A percentile compares a stretch with the other conserved stretches of the same genome.
phyloP scores from a whole-genome alignment of 2,888 invertebrate genomes.

The Clostera curtula region DNA sequence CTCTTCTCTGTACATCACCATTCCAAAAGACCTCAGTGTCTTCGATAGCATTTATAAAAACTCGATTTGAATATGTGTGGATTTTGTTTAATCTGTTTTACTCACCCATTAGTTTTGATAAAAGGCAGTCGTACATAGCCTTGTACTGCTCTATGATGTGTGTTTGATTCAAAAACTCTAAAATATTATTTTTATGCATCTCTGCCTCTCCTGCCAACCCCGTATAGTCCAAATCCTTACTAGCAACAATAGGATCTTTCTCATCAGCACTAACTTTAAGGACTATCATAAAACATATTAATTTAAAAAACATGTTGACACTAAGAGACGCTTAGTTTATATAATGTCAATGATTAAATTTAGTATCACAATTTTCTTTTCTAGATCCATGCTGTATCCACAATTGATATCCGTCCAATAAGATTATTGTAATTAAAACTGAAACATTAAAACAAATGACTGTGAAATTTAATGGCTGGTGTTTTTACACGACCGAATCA shows the following conservation, averaged over 20 bases:
- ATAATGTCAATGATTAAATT: too few relatives aligned
- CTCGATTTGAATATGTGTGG: background rate
- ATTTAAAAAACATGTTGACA: slow-evolving; percentile 10
- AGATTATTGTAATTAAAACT: too few relatives aligned
- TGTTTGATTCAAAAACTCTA: slow-evolving; percentile 45
- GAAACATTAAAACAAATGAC: too few relatives aligned
- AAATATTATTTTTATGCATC: slow-evolving; percentile 42
- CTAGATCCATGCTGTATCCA: too few relatives aligned
- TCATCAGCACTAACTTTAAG: slow-evolving; percentile 14
- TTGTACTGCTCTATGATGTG: slow-evolving; percentile 43
- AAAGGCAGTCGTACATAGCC: slow-evolving; percentile 37
- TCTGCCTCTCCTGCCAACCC: slow-evolving; percentile 49
- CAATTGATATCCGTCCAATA: too few relatives aligned
- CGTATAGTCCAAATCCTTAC: slow-evolving; percentile 46
- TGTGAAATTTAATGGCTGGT: too few relatives aligned
- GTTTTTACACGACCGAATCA: too few relatives aligned
- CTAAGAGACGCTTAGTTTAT: background rate
- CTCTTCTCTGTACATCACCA: too few relatives aligned
- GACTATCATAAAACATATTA: slow-evolving; percentile 7
- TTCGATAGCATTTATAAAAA: too few relatives aligned
- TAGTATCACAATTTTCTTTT: too few relatives aligned
- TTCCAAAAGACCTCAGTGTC: too few relatives aligned
- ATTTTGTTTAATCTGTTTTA: background rate
- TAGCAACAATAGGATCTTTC: slow-evolving; percentile 17
- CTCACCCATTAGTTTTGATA: slow-evolving; percentile 42